Base-by-base conservation (phyloP, 2,797 vertebrate genomes). In the Sciurus carolinensis region DNA sequence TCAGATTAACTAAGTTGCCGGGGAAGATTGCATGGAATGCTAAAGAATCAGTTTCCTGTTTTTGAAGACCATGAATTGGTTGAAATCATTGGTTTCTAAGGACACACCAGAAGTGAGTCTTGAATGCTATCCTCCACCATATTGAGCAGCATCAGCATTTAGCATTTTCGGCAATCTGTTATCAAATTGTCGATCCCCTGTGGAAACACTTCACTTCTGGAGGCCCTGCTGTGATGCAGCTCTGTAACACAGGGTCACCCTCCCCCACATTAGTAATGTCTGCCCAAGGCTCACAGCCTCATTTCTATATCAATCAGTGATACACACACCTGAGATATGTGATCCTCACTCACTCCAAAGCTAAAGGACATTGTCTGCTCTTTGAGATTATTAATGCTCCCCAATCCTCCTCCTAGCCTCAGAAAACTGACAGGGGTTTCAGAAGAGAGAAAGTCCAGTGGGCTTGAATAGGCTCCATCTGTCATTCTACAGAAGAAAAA, bases 401-500 rank as follows among this genome's bases (percentile, higher is more conserved):
- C 50, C n/a, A 87, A 82, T 73, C 12, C 22, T 87, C 30, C 18
- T 3, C 54, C 6, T 22, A 76, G 17, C 9, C 33, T 93, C 89
- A 87, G 71, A 83, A 91, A 90, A 81, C 17, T 54, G 76, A 11
- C 0, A 8, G 26, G 18, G 22, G 30, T 30, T 94, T 80, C 66
- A 75, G 62, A 86, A 47, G 42, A 75, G 36, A 39, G 2, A 75
- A 42, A 39, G 2, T 4, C 24, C 84, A 54, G 39, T 62, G 76
- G 50, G 26, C 17, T 89, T 85, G 82, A 82, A 73, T 30, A 84
- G 20, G 18, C 13, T 59, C 26, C 24, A 44, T 20, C 54, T 89
- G 59, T 91, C 50, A 36, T 44, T 39, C 54, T n/a, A 15, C 14
- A 42, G 52, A 87, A 84, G 80, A 84, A 13, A 59, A 91, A 96